Evolutionary conservation across 2,113 vertebrate species (phyloP), one percentile per base, ranked within the genome.

Genomic region (Scartelaos histophorus): DNA sequence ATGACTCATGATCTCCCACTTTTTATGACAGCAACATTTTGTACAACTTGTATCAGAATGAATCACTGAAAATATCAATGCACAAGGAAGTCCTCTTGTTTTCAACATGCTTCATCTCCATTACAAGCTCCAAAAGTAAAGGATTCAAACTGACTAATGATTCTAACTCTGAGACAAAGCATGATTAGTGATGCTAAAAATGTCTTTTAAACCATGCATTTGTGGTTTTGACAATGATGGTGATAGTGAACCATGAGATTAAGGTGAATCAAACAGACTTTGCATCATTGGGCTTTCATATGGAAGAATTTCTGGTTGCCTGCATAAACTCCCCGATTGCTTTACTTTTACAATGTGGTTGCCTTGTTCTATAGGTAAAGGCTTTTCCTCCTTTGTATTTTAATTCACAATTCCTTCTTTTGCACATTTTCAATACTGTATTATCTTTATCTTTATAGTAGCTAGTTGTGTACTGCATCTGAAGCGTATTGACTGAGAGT

Each of bases 1-100:
- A 69, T 76, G 69, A 87, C 58, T 82, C 71, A 73, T 81, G 65
- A 73, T 66, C 74, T 78, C 64, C 51, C 22, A 57, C 21, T 67
- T n/a, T 54, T 65, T 9, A 16, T 25, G 17, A 16, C 19, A 38
- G 60, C 58, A 38, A 35, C 19, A 66, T 58, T 67, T 67, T 69
- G 62, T 7, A 21, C 29, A 60, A 25, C 21, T 69, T 49, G 61
- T 67, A 68, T 58, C 12, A 21, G 54, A 21, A 43, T 34, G 22
- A 12, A 21, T 21, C 73, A 66, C 35, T 35, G 69, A 34, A 80
- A 67, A 53, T 35, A 71, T 38, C 15, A 51, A 70, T 45, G 45
- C 4, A 62, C 46, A 15, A 47, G 13, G 46, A 16, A 49, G 16
- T 16, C 15, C 47, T 17, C 47, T 49, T 49, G 47, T 6, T 49